phyloP scores from a whole-genome alignment of 2,113 vertebrate genomes.

The Elanus axillaris region DNA sequence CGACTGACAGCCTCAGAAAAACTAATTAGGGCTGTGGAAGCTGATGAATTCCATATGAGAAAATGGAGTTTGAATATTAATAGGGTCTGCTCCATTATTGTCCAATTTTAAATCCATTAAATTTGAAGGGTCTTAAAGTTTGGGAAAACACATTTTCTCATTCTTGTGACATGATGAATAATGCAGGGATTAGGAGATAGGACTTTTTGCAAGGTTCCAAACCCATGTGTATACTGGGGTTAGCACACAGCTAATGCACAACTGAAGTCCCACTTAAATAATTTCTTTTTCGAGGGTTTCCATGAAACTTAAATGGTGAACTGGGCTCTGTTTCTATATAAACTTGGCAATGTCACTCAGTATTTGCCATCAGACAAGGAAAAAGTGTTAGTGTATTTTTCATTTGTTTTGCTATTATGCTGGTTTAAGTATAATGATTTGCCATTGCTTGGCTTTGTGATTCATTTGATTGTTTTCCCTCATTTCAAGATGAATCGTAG shows the following conservation, averaged over 20 bases:
- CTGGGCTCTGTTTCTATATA: neutral
- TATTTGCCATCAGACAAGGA: slow-evolving; percentile 8
- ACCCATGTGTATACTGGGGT: neutral
- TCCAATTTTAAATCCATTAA: slow-evolving; percentile 4
- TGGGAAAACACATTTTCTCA: slow-evolving; percentile 5
- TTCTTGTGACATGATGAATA: neutral
- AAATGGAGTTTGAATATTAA: slow-evolving; percentile 38
- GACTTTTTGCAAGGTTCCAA: neutral
- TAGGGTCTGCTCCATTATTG: neutral
- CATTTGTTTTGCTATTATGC: slow-evolving; percentile 47
- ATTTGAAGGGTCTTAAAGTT: slow-evolving; percentile 36
- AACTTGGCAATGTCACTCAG: neutral
- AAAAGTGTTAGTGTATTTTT: slow-evolving; percentile 14
- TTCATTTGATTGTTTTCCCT: slow-evolving; percentile 50
- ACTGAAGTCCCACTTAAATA: neutral
- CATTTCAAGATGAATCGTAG: slow-evolving; percentile 50
- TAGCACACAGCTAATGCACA: neutral
- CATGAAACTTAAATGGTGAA: neutral
- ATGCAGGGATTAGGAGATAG: neutral
- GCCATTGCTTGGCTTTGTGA: slow-evolving; percentile 9
- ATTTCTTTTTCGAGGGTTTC: neutral
- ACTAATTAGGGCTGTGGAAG: slow-evolving; percentile 11
- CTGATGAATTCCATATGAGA: slow-evolving; percentile 9
- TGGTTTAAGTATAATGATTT: slow-evolving; percentile 59
- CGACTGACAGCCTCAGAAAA: neutral